Base-by-base conservation (phyloP, 2,113 vertebrate species). In the Aspidoscelis tigris region DNA sequence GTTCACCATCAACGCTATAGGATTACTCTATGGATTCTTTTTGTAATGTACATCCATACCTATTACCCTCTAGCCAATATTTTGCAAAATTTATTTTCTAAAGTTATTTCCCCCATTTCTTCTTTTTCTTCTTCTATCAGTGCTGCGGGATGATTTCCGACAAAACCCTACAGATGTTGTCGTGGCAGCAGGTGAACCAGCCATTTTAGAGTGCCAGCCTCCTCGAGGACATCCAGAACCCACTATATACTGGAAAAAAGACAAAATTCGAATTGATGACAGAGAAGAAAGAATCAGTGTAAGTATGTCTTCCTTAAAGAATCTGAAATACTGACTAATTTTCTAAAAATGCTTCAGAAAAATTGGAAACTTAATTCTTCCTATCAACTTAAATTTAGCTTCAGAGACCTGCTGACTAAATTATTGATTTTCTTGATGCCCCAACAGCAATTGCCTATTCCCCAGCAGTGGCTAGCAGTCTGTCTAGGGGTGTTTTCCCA, bases 181-280 rank as follows among this genome's bases (percentile, higher is more conserved):
- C 83, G 98, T 99, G 89, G 99, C 98, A 53, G 98, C 97, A 2
- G 98, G 98, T 81, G 99, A 99, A 84, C 98, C 99, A 5, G 99
- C 98, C 1, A 98, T 99, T 65, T 88, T 99, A 91, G 99, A 99
- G 88, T 99, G 99, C 84, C 97, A 99, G 58, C 98, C 99, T 0
- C 99, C 98, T 8, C 96, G 99, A 76, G 99, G 99, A 71, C 99
- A 99, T 87, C 99, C 99, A 1, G 99, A 99, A 85, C 99, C 99
- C 74, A 98, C 98, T 83, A 99, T 98, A 94, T 99, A 97, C 96
- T 99, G 99, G 99, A 99, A 98, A 91, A 99, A 99, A 86, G 98
- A 99, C 91, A 99, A 99, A 97, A 95, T 98, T 85, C 96, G 97
- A 80, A 97, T 99, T 26, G 98, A 99, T 61, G 99, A 99, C 91